phyloP scores from a whole-genome alignment of 2,888 invertebrate species.

The Gymnosoma rotundatum region DNA sequence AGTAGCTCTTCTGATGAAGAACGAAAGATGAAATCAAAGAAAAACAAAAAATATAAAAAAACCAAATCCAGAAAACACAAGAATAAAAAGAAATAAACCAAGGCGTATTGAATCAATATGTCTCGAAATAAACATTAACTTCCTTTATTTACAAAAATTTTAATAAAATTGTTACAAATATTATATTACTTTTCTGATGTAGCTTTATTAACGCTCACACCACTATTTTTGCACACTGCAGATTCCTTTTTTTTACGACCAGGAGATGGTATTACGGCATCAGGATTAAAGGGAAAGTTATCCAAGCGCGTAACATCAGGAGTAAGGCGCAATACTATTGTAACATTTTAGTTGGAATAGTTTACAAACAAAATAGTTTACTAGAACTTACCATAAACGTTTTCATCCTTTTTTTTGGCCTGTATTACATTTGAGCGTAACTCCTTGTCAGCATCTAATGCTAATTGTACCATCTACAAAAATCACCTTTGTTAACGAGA shows the following conservation, averaged over 20 bases:
- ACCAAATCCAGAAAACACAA: slow-evolving; percentile 69
- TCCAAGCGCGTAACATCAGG: slow-evolving; percentile 82
- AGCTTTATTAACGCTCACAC: slow-evolving; percentile 72
- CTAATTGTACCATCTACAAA: slow-evolving; percentile 86
- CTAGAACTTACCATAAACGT: slow-evolving; percentile 85
- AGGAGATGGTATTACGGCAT: slow-evolving; percentile 82
- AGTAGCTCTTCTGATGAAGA: slow-evolving; percentile 73
- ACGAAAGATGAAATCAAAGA: slow-evolving; percentile 72
- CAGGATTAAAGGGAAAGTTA: slow-evolving; percentile 86
- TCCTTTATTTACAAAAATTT: neutral
- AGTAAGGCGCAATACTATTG: slow-evolving; percentile 77
- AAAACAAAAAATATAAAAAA: slow-evolving; percentile 69
- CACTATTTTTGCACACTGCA: slow-evolving; percentile 60
- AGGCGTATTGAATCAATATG: too few species aligned
- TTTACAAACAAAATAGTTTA: neutral
- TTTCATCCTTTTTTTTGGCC: slow-evolving; percentile 86
- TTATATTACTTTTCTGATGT: slow-evolving; percentile 69
- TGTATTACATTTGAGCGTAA: slow-evolving; percentile 89
- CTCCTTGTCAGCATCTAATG: slow-evolving; percentile 87
- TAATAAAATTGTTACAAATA: neutral
- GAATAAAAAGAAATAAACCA: slow-evolving; percentile 54
- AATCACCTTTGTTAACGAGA: neutral
- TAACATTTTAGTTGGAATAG: neutral
- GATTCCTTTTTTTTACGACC: slow-evolving; percentile 69
- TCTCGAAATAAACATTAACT: slow-evolving; percentile 11